A percentile compares a stretch with the other conserved stretches of the same genome.
Evolutionary conservation across 1,140 invertebrate genomes (phyloP).

Genomic region (Drosophila arizonae): DNA sequence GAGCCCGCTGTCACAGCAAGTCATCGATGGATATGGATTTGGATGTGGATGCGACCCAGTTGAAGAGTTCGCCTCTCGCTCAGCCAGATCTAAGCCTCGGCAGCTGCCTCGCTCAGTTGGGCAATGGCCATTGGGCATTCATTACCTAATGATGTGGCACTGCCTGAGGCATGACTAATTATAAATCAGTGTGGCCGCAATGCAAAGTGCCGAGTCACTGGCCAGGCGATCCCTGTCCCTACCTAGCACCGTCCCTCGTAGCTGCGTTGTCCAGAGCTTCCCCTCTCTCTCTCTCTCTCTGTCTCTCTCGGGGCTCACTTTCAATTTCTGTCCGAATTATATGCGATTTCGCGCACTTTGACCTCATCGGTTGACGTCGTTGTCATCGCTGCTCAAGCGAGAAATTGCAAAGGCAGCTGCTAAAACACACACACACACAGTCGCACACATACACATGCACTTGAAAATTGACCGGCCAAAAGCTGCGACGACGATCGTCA

Average conservation of each 20-base stretch:
- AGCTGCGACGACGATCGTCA: constrained; percentile 45
- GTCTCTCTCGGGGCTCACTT: constrained; percentile 48
- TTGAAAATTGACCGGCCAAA: constrained; percentile 51
- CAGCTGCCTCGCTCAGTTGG: constrained; percentile 54
- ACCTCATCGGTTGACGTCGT: constrained; percentile 37
- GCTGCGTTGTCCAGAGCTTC: constrained; percentile 44
- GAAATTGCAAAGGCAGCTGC: constrained; percentile 71
- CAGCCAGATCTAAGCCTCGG: constrained; percentile 30
- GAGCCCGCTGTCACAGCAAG: constrained; percentile 66
- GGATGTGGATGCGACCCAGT: constrained; percentile 37
- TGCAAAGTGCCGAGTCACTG: constrained; percentile 60
- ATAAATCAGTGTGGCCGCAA: constrained; percentile 44
- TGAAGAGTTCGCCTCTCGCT: constrained; percentile 7
- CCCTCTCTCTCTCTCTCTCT: background rate
- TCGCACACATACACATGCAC: constrained; percentile 7
- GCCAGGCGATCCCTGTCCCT: background rate
- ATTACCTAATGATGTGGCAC: constrained; percentile 64
- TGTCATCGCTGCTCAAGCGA: constrained; percentile 61
- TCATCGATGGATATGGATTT: constrained; percentile 56
- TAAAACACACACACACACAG: constrained; percentile 20
- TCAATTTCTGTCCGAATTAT: constrained; percentile 55
- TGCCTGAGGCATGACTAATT: constrained; percentile 63
- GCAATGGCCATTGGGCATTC: constrained; percentile 54
- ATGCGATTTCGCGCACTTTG: constrained; percentile 58
- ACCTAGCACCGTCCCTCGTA: background rate